Conservation (phyloP, 2,113 vertebrate genomes). For the Tragulus kanchil region DNA sequence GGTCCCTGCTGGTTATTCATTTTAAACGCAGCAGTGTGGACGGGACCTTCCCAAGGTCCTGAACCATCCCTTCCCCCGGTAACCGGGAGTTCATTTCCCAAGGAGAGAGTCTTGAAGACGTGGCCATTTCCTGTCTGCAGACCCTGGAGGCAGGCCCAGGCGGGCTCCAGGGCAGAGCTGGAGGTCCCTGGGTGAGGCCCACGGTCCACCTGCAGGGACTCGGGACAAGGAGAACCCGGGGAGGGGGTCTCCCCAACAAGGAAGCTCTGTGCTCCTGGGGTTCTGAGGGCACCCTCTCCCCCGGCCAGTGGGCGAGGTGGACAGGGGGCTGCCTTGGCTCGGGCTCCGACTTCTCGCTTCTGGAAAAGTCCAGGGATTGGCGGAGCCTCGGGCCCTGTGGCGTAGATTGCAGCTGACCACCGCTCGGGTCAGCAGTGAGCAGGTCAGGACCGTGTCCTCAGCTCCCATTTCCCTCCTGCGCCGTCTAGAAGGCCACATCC, state of each 20-base stretch:
- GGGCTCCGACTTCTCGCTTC: no score
- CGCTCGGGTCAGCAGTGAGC: accelerated
- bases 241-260: not conserved
- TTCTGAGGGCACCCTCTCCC: no score
- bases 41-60: not conserved
- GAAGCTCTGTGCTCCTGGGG: not conserved
- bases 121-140: no score
- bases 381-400: accelerated
- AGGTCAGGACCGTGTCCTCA: accelerated
- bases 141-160: no score
- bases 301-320: no score
- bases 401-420: not conserved
- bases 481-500: no score
- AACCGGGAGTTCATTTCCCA: not conserved
- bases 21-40: not conserved
- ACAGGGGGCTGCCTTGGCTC: accelerated
- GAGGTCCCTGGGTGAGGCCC: not conserved
- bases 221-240: not conserved
- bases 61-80: not conserved
- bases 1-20: not conserved
- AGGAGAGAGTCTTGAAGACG: not conserved
- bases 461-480: accelerated
- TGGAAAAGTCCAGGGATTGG: not conserved
- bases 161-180: accelerated
- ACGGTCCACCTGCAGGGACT: not conserved